Conservation (phyloP, 2,888 invertebrate species). For the Lasioglossum leucozonium region DNA sequence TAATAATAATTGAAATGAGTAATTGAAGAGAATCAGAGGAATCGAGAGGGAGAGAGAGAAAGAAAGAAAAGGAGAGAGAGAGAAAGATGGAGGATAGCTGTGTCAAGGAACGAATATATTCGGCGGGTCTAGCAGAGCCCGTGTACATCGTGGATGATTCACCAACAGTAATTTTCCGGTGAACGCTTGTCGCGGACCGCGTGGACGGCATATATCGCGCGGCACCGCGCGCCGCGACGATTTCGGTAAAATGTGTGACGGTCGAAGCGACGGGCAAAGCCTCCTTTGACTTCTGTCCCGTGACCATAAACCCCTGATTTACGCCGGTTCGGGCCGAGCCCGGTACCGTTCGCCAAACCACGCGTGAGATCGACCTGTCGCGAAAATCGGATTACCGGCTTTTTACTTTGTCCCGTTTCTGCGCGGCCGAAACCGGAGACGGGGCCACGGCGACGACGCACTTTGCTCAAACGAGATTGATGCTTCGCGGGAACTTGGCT, state of each 20-base stretch:
- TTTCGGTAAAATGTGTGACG: conserved; percentile 82
- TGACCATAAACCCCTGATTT: conserved; percentile 81
- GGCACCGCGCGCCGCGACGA: conserved; percentile 68
- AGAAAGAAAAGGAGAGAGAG: not conserved
- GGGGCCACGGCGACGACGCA: conserved; percentile 32
- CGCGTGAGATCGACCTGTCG: conserved; percentile 76
- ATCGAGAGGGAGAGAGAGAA: not conserved
- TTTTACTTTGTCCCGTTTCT: conserved; percentile 55
- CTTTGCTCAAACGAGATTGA: conserved; percentile 43
- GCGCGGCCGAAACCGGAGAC: conserved; percentile 18
- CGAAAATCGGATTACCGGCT: conserved; percentile 72
- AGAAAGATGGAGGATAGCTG: not conserved
- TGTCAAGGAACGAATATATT: conserved; percentile 17
- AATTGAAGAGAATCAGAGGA: not conserved
- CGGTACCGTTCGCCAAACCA: conserved; percentile 74
- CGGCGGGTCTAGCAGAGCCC: not conserved
- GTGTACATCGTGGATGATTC: conserved; percentile 60
- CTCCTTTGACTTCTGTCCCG: conserved; percentile 79
- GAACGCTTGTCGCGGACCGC: conserved; percentile 51
- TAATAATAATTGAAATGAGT: not conserved
- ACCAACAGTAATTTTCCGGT: conserved; percentile 58
- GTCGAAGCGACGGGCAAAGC: conserved; percentile 77
- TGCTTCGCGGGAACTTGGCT: conserved; percentile 29
- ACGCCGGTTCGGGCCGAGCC: conserved; percentile 70
- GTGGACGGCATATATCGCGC: conserved; percentile 63